Base-by-base conservation (phyloP, 2,113 vertebrate genomes). In the Solea solea region DNA sequence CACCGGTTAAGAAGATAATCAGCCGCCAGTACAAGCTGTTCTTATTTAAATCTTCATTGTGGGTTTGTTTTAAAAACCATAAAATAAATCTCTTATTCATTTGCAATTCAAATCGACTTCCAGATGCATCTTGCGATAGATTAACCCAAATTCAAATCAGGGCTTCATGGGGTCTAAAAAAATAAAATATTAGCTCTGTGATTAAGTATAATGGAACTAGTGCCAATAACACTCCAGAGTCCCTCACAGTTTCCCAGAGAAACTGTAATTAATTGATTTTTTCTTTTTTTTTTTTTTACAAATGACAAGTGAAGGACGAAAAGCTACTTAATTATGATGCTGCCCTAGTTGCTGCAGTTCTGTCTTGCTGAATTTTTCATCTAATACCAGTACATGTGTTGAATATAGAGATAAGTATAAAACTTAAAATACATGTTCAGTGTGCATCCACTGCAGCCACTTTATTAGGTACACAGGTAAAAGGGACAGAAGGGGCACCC, bases 51-150 rank as follows among this genome's bases (percentile, higher is more conserved):
- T 34, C 42, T 40, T 13, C 7, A 40, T 11, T 2, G 25, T 13
- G 21, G 16, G 44, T 7, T 4, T 14, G 25, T 40, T 50, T 49
- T 3, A 41, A 52, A 48, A 55, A n/a, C 6, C 16, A n/a, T 7
- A 51, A n/a, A 25, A 12, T 50, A 54, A 52, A 67, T 15, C 13
- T 4, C 27, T 3, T 27, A 46, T 13, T 62, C 4, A 57, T 72
- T 53, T 69, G 52, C 14, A 63, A 62, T 64, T 74, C 9, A 74
- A 58, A 64, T 27, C n/a, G n/a, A 40, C 10, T 42, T 50, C 2
- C 44, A 56, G 40, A 51, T 1, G 5, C 27, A 45, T 28, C 14
- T n/a, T 21, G 7, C 52, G 25, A 66, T 11, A 39, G 39, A 61
- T 74, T 7, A 40, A 45, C 10, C 21, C 4, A 28, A 41, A 53